Conservation (phyloP, 2,113 vertebrate genomes). For the Oreochromis aureus region DNA sequence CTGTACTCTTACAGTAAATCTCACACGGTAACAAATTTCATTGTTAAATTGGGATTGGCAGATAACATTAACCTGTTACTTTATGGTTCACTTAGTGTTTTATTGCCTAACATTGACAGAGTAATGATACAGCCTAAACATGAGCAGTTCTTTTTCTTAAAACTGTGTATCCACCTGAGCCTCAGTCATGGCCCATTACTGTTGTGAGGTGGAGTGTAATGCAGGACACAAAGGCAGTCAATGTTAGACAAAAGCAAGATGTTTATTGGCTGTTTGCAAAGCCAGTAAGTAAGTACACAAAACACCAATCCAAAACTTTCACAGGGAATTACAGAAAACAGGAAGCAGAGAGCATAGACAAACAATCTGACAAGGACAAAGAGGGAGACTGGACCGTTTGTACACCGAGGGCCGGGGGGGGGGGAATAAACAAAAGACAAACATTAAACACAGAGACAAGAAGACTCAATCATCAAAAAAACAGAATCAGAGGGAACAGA, state of each 20-base stretch:
- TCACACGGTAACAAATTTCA: background rate
- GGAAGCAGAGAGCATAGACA: background rate
- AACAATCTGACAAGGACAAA: background rate
- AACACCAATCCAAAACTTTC: accelerated
- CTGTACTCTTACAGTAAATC: background rate
- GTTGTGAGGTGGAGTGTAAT: background rate
- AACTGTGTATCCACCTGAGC: background rate
- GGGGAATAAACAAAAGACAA: background rate
- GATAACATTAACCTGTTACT: background rate
- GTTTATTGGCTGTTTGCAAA: background rate
- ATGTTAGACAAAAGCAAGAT: background rate
- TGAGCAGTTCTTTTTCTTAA: background rate
- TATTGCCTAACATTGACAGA: background rate
- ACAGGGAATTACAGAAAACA: background rate
- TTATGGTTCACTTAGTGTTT: background rate
- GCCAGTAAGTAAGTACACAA: background rate
- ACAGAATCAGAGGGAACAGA: background rate
- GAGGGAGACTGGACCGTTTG: background rate
- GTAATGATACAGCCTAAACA: background rate
- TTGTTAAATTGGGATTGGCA: background rate
- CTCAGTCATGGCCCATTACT: background rate
- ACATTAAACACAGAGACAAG: background rate
- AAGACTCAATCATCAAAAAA: background rate
- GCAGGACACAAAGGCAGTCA: background rate
- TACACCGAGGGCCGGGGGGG: accelerated